Base-by-base conservation (phyloP, 2,888 invertebrate genomes). In the Ormia ochracea region DNA sequence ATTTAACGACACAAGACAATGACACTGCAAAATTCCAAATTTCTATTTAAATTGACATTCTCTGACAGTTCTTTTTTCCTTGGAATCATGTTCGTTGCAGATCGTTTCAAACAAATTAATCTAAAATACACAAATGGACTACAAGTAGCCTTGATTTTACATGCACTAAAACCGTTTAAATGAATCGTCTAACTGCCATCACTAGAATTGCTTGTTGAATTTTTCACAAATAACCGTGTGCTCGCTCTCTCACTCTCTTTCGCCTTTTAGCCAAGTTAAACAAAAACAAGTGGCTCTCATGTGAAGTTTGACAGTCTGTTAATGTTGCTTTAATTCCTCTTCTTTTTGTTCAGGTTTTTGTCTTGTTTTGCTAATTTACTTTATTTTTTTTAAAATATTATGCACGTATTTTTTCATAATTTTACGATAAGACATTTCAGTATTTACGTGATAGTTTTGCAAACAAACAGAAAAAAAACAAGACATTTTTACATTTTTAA, bases 361-460 rank as follows among this genome's bases (percentile, higher is more conserved):
- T 52, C 19, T 31, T 73, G 26, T 48, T 23, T 12, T 12, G 14
- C 12, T 43, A 23, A 19, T 19, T 17, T 9, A 19, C 23, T 31
- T 52, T 36, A 26, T 48, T 31, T 41, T 41, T 41, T 43, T 19
- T 33, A 72, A 66, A 74, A n/a, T n/a, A n/a, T n/a, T 56, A 56
- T 68, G 68, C 72, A 80, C 61, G 75, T 73, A 80, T 63, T 63
- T 80, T 80, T 80, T 72, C 75, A 76, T 80, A 72, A 80, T 72
- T 76, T 80, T 80, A 76, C 79, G 66, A 80, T 75, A 80, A 59
- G 72, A 61, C 12, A 75, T 73, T 61, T 68, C 36, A 26, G 9
- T 19, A 48, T 23, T 10, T 41, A 12, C 54, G 43, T 33, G 66
- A 26, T 3, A 56, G 3, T 41, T 68, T 52, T 43, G 21, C 26